These are phyloP conservation scores for Apodemia mormo DNA, from an alignment of 2,888 invertebrate species.

Conservation along the genomic window DNA sequence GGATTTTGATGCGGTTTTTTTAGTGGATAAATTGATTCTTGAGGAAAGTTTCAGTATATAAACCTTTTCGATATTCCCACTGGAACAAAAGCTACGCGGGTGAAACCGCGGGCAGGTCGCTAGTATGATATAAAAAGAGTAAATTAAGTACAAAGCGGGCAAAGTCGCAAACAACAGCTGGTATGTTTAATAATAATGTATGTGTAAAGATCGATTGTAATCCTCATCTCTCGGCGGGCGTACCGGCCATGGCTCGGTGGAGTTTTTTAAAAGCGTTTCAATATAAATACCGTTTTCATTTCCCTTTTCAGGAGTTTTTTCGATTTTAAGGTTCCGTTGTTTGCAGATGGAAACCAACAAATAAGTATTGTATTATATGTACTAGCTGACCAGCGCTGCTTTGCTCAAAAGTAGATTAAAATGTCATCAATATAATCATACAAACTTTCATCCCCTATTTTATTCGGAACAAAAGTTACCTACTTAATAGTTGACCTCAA, in stretches of 20 bases:
- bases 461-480: background rate
- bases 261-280: slow-evolving; percentile 50
- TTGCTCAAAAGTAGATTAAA: background rate
- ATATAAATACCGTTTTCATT: slow-evolving; percentile 63
- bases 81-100: too few relatives aligned
- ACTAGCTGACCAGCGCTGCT: too few relatives aligned
- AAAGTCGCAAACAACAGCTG: too few relatives aligned
- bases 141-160: too few relatives aligned
- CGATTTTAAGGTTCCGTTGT: slow-evolving; percentile 47
- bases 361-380: background rate
- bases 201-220: too few relatives aligned
- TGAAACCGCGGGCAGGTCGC: too few relatives aligned
- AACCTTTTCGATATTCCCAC: too few relatives aligned
- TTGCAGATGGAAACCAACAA: background rate
- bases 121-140: too few relatives aligned
- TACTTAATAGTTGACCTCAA: background rate
- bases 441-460: background rate
- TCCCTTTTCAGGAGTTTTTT: slow-evolving; percentile 49
- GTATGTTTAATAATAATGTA: too few relatives aligned
- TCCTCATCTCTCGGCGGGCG: background rate
- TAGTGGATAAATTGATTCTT: too few relatives aligned
- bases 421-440: background rate
- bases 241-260: slow-evolving; percentile 22
- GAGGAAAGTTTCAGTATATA: too few relatives aligned
- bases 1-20: too few relatives aligned